Conservation (phyloP, 2,113 vertebrate species). For the Microcebus murinus region DNA sequence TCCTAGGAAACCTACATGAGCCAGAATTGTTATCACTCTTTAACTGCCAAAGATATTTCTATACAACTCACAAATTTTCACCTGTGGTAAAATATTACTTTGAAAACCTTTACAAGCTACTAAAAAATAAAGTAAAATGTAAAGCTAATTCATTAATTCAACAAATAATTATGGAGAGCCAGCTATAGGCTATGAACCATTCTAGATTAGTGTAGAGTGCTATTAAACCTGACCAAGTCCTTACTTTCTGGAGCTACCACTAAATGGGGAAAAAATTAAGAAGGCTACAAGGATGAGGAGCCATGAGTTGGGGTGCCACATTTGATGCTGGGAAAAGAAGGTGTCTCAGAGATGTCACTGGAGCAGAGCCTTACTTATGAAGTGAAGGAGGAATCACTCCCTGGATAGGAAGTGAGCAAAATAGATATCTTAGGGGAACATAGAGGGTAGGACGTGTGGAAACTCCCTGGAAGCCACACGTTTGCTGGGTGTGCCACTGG, state of each 20-base stretch:
- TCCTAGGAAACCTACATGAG: slow-evolving; percentile 40
- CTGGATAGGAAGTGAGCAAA: not conserved
- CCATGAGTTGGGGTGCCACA: not conserved
- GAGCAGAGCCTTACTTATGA: not conserved
- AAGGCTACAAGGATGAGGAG: not conserved
- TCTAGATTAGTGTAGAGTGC: not conserved
- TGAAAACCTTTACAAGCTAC: not conserved
- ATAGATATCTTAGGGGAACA: fast-evolving
- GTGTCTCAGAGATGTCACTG: not conserved
- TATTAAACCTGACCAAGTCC: not conserved
- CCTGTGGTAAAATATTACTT: not conserved
- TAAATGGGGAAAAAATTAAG: not conserved
- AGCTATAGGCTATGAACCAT: not conserved
- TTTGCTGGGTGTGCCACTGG: not conserved
- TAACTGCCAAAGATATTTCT: not conserved
- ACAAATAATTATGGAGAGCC: not conserved
- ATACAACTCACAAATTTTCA: not conserved
- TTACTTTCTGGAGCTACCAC: not conserved
- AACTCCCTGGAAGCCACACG: not conserved
- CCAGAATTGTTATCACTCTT: not conserved
- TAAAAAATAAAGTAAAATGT: not conserved
- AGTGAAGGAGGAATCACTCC: not conserved
- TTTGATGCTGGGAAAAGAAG: not conserved
- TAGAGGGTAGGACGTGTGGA: not conserved
- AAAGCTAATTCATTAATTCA: not conserved